phyloP scores from a whole-genome alignment of 64 coral and sea anemone genomes.

The Acropora tenuis region DNA sequence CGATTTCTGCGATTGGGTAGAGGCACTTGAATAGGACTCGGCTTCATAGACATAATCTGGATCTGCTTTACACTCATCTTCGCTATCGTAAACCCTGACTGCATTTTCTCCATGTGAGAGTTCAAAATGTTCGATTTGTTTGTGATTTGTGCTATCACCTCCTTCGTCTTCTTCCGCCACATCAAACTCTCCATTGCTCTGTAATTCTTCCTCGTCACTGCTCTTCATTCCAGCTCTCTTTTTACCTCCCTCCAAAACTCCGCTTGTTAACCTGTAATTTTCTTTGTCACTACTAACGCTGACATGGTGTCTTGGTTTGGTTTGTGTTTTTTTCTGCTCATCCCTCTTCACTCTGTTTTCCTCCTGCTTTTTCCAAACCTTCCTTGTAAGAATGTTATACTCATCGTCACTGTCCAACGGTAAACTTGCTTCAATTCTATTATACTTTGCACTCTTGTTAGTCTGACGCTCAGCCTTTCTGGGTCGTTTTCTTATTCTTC shows the following conservation, averaged over 20 bases:
- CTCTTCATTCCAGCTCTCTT: constrained; percentile 20
- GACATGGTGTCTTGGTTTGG: not conserved
- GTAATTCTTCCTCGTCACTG: constrained; percentile 8
- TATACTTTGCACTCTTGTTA: not conserved
- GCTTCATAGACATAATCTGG: constrained; percentile 17
- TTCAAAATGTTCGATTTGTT: constrained; percentile 12
- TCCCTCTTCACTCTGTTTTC: not conserved
- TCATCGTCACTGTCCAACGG: constrained; percentile 34
- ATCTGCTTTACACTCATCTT: constrained; percentile 26
- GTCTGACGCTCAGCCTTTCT: not conserved
- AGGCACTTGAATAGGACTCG: not conserved
- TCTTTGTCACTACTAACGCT: not conserved
- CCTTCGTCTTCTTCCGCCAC: not conserved
- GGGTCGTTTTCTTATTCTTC: not conserved
- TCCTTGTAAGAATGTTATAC: constrained; percentile 17
- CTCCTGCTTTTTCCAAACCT: constrained; percentile 6
- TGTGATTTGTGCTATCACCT: not conserved
- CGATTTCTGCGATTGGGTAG: constrained; percentile 8
- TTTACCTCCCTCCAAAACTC: constrained; percentile 1
- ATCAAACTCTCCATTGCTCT: constrained; percentile 3
- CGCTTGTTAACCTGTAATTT: constrained; percentile 42
- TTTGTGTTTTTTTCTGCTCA: not conserved
- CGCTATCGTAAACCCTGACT: constrained; percentile 27
- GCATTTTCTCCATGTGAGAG: not conserved
- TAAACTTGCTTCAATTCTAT: not conserved